Evolutionary conservation across 2,797 vertebrate genomes (phyloP), one percentile per base, ranked within the genome.

Genomic region (Cirrhinus molitorella): DNA sequence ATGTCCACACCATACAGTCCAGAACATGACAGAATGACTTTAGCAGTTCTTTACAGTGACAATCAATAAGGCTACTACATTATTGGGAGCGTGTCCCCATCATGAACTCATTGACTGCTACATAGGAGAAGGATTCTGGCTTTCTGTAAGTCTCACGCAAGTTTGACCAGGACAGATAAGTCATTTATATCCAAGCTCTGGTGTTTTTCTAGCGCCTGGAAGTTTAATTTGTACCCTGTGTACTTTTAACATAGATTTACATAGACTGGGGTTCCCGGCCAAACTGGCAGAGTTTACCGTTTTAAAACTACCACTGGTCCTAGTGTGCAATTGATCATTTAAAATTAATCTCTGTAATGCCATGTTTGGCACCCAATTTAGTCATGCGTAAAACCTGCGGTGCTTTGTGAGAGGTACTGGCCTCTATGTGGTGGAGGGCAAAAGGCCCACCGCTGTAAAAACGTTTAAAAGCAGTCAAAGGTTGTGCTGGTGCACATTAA

Each of bases 41-140:
- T 51, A 63, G 43, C 80, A 73, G 43, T 51, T 21, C 45, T 63
- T 73, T 45, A 65, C 70, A 81, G n/a, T 37, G 70, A 51, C 47
- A 73, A 65, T 74, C 80, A 65, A 74, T 81, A 65, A 37, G 19
- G 28, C 80, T 81, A 73, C 70, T 63, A 65, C 73, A 75, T 75
- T 59, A 43, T 43, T 40, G n/a, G 47, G 61, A 57, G 28, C 17
- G 7, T 66, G 61, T 66, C 47, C 59, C 53, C 12, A 55, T 66
- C 34, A 1, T 75, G 71, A 75, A 75, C 71, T 83, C n/a, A 75
- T 75, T 40, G 72, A 67, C 80, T 66, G 23, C 23, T 25, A 45
- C 17, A n/a, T 11, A 49, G n/a, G n/a, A 55, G n/a, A 80, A 10
- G 37, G 28, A 65, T 83, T 66, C 47, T 74, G 57, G 59, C 45